Percentiles rank a stretch among this genome's conserved stretches.
phyloP scores from a whole-genome alignment of 2,797 vertebrate genomes.

The Amazona finschi region DNA sequence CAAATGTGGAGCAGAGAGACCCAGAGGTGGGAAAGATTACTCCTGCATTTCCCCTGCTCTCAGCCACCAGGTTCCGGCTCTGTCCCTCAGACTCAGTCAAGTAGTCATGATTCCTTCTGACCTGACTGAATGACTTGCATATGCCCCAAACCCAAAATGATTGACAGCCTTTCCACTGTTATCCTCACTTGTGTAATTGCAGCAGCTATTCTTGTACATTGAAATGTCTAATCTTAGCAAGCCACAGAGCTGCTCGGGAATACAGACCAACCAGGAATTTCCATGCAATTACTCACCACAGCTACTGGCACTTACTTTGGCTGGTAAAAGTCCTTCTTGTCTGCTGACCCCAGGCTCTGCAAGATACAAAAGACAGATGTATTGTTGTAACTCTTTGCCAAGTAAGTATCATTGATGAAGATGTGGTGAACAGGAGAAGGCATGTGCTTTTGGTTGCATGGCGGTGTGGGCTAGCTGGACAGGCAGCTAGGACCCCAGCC shows the following conservation, averaged over 20 bases:
- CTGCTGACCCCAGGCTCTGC: slow-evolving; percentile 89
- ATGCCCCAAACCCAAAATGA: slow-evolving; percentile 8
- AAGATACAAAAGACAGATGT: slow-evolving; percentile 54
- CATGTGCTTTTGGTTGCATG: rapidly evolving
- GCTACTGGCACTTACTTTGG: slow-evolving; percentile 80
- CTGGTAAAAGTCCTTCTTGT: slow-evolving; percentile 85
- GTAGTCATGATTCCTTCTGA: neutral
- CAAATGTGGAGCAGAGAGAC: neutral
- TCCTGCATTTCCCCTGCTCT: neutral
- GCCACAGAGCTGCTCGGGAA: neutral
- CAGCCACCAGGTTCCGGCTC: neutral
- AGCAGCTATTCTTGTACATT: slow-evolving; percentile 49
- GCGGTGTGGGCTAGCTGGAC: neutral
- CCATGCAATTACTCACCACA: slow-evolving; percentile 35
- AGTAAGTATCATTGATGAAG: neutral
- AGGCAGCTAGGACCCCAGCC: neutral
- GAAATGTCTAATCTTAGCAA: slow-evolving; percentile 53
- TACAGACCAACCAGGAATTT: slow-evolving; percentile 13
- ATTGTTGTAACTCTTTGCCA: neutral
- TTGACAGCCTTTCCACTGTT: slow-evolving; percentile 30
- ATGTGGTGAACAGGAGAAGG: neutral
- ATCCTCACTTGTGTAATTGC: slow-evolving; percentile 39
- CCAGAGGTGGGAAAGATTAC: neutral
- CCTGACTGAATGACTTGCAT: slow-evolving; percentile 1
- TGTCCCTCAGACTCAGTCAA: neutral